Evolutionary conservation across 2,113 vertebrate genomes (phyloP), one percentile per base, ranked within the genome.

Genomic region (Tragelaphus scriptus): DNA sequence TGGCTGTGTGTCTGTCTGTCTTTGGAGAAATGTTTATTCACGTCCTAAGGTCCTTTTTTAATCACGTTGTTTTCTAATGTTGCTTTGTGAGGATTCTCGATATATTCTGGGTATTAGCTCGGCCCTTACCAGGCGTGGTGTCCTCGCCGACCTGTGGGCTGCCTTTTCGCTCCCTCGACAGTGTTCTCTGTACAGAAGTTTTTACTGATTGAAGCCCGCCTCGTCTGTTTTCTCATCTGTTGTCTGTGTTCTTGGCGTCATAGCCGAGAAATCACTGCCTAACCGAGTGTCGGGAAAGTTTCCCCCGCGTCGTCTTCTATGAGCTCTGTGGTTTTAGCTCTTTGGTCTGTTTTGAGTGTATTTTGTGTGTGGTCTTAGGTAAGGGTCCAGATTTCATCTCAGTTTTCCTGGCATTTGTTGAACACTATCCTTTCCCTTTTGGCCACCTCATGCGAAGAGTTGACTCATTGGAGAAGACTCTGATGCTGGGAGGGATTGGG

Each of bases 61-160:
- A 0, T 32, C 0, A 1, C 9, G 12, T 44, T 68, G 19, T 65
- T 44, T 26, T 30, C 75, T 63, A 36, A 1, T 14, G 19, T 12
- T 85, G 53, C 23, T 36, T 47, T 17, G 36, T 17, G n/a, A 65
- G 75, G 30, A 26, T 26, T 32, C 26, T n/a, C 14, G 4, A 0
- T 19, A 0, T 21, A 0, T 44, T 25, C 28, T 14, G 75, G 28
- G 17, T 4, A 3, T 11, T 3, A 4, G 7, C 79, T 81, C 3
- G 71, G 14, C 19, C 44, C 75, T 56, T 3, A 5, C 4, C 36
- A 11, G 59, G 21, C 6, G n/a, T 1, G 47, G 0, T 8, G 2
- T 53, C 13, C 21, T 32, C 68, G 40, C 84, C 14, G 2, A 4
- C 14, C 58, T 53, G 21, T 51, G 89, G 44, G 19, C 5, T 51